Percentiles rank a stretch among this genome's conserved stretches.
phyloP scores from a whole-genome alignment of 1,140 invertebrate species.

The Brachionus paranguensis region DNA sequence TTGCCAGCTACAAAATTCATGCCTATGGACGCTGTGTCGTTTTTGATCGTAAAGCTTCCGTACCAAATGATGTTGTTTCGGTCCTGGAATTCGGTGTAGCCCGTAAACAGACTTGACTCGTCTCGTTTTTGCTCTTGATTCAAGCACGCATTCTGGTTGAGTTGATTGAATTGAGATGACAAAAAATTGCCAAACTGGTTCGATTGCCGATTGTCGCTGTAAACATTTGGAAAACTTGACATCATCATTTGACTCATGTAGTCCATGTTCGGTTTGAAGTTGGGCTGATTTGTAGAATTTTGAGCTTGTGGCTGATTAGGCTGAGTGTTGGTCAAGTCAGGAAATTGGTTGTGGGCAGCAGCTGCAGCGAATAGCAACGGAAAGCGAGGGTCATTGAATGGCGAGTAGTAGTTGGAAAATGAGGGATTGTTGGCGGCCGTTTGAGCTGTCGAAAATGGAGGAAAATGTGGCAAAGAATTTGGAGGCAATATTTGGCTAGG shows the following conservation, averaged over 20 bases:
- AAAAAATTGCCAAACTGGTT: not conserved
- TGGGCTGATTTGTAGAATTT: not conserved
- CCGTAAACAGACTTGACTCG: not conserved
- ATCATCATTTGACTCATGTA: constrained; percentile 40
- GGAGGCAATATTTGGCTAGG: not conserved
- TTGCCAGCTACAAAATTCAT: constrained; percentile 95
- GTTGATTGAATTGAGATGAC: not conserved
- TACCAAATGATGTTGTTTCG: constrained; percentile 71
- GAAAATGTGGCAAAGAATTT: not conserved
- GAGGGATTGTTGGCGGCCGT: not conserved
- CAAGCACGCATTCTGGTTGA: not conserved
- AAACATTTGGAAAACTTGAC: not conserved
- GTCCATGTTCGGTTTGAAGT: not conserved
- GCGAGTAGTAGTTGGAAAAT: not conserved
- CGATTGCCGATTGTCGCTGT: not conserved
- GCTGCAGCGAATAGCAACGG: constrained; percentile 29
- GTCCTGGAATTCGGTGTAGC: constrained; percentile 34
- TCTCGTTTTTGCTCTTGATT: not conserved
- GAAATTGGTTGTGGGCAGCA: not conserved
- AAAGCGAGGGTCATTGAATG: constrained; percentile 5
- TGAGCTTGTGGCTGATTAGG: not conserved
- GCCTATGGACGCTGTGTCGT: constrained; percentile 86
- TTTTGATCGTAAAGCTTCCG: constrained; percentile 81
- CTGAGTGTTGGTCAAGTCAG: not conserved
- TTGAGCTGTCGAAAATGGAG: not conserved